Evolutionary conservation across 2,113 vertebrate species (phyloP).

Genomic region (Centropristis striata): DNA sequence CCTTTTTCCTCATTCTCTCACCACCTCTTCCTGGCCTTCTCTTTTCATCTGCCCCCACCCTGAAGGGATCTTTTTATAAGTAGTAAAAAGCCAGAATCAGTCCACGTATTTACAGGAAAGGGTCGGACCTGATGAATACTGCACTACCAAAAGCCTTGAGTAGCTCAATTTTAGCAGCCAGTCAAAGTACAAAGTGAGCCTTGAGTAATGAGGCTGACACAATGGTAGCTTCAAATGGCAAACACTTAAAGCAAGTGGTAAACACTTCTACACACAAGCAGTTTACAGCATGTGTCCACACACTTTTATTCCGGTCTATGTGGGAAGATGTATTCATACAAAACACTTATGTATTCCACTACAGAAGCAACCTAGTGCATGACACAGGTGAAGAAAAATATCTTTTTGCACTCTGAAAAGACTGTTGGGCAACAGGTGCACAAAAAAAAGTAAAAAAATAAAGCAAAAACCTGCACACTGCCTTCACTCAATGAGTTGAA

Average conservation of each 20-base stretch:
- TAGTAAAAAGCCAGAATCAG: not conserved
- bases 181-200: slow-evolving; percentile 5
- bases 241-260: slow-evolving; percentile 14
- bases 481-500: too few species aligned
- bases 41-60: not conserved
- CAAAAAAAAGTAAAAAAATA: not conserved
- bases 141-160: slow-evolving; percentile 1
- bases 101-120: not conserved
- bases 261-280: slow-evolving; percentile 13
- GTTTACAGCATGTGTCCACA: not conserved
- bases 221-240: slow-evolving; percentile 1
- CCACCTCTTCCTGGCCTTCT: not conserved
- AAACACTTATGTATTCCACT: not conserved
- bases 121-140: not conserved
- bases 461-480: slow-evolving; percentile 14
- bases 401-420: not conserved
- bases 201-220: not conserved
- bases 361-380: accelerated
- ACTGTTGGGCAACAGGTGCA: not conserved
- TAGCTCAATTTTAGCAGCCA: not conserved
- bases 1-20: not conserved
- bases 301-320: not conserved
- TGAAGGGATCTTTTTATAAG: not conserved
- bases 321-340: slow-evolving; percentile 1
- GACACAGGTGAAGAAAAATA: not conserved